Percentiles rank a stretch among this genome's conserved stretches.
Evolutionary conservation across 1,140 invertebrate genomes (phyloP).

Genomic region (Chrysoperla carnea): DNA sequence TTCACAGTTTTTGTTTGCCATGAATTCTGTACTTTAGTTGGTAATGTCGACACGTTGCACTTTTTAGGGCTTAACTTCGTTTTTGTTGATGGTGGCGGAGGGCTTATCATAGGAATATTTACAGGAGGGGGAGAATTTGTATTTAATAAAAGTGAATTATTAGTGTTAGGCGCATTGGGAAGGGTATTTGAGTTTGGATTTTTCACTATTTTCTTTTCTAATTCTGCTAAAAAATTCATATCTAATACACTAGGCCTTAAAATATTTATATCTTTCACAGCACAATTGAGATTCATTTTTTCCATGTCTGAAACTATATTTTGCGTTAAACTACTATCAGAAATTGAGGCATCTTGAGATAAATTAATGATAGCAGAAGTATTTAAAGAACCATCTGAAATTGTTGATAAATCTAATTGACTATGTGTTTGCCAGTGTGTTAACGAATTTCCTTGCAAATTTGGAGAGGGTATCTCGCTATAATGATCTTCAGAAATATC

Average conservation of each 20-base stretch:
- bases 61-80: constrained; percentile 17
- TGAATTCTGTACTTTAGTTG: background rate
- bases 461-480: constrained; percentile 2
- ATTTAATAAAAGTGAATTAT: no score
- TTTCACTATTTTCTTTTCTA: constrained; percentile 6
- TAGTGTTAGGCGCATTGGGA: no score
- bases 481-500: background rate
- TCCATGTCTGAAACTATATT: no score
- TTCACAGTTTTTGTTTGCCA: constrained; percentile 4
- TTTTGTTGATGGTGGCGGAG: constrained; percentile 19
- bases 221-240: constrained; percentile 1
- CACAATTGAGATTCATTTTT: no score
- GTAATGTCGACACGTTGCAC: constrained; percentile 6
- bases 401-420: constrained; percentile 18
- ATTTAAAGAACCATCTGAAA: no score
- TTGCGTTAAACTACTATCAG: no score
- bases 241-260: background rate
- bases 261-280: background rate
- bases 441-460: background rate
- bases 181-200: background rate
- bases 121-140: no score
- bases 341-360: no score
- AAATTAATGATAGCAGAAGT: no score
- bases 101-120: constrained; percentile 22
- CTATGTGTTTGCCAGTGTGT: background rate